Evolutionary conservation across 2,113 vertebrate genomes (phyloP).

Genomic region (Atrichornis clamosus): DNA sequence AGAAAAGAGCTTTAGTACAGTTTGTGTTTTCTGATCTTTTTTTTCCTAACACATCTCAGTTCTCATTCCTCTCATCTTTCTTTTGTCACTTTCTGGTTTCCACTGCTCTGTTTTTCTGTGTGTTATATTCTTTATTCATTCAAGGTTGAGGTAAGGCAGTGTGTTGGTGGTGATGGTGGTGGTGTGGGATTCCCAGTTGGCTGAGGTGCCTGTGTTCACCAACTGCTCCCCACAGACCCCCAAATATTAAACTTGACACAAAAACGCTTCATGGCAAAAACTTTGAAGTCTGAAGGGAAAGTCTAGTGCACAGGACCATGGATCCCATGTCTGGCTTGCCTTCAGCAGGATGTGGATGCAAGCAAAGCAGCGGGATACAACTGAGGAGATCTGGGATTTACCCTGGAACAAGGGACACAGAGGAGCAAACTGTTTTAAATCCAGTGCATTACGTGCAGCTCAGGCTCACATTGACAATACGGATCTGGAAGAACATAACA

Average conservation of each 20-base stretch:
- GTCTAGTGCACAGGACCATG: accelerated
- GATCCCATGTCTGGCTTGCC: not conserved
- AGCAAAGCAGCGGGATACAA: not conserved
- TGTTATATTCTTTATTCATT: not conserved
- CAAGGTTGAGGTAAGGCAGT: not conserved
- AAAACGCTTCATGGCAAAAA: not conserved
- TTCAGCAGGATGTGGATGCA: not conserved
- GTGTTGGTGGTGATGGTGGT: not conserved
- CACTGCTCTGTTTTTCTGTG: not conserved
- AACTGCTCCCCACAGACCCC: not conserved
- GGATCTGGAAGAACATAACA: not conserved
- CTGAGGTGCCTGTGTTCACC: not conserved
- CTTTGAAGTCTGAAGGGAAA: not conserved
- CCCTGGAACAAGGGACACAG: not conserved
- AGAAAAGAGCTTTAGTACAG: not conserved
- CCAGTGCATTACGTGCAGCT: not conserved
- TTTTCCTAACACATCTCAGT: not conserved
- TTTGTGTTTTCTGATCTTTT: not conserved
- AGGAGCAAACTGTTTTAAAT: not conserved
- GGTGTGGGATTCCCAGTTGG: not conserved
- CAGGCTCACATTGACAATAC: not conserved
- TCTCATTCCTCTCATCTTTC: not conserved
- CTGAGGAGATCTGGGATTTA: not conserved
- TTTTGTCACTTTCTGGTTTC: not conserved
- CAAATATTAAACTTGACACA: not conserved